Evolutionary conservation across 1,140 invertebrate species (phyloP).

Genomic region (Scaptodrosophila lebanonensis): DNA sequence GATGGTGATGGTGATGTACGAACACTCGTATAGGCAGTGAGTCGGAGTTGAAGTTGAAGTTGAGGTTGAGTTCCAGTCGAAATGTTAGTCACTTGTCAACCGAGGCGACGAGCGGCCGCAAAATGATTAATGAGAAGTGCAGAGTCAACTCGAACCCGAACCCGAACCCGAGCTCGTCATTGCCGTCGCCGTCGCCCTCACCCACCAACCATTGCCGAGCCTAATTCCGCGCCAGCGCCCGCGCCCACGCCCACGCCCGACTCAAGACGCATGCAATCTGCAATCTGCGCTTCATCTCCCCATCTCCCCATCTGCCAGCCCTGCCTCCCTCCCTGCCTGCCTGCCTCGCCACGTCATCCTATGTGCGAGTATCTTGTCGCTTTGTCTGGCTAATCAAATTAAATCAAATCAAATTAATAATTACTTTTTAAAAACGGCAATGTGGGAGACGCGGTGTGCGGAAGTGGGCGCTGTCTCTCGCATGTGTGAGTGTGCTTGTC

Average conservation of each 20-base stretch:
- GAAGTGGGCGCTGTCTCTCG: slow-evolving; percentile 38
- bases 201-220: slow-evolving; percentile 2
- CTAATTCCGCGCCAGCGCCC: too few relatives aligned
- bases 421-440: slow-evolving; percentile 56
- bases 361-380: slow-evolving; percentile 42
- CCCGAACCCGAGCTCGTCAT: too few relatives aligned
- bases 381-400: slow-evolving; percentile 59
- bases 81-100: slow-evolving; percentile 37
- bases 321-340: too few relatives aligned
- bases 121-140: slow-evolving; percentile 67
- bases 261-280: too few relatives aligned
- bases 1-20: slow-evolving; percentile 1
- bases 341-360: background rate
- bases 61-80: too few relatives aligned
- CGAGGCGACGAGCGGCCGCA: slow-evolving; percentile 15
- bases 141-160: slow-evolving; percentile 2
- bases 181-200: background rate
- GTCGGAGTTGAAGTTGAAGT: too few relatives aligned
- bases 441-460: slow-evolving; percentile 9
- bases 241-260: too few relatives aligned
- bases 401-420: slow-evolving; percentile 75
- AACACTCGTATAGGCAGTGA: too few relatives aligned
- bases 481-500: background rate
- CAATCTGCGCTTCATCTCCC: too few relatives aligned
- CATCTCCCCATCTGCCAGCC: too few relatives aligned